A percentile compares a stretch with the other conserved stretches of the same genome.
Conservation (phyloP, 2,113 vertebrate genomes). For the Thunnus thynnus region DNA sequence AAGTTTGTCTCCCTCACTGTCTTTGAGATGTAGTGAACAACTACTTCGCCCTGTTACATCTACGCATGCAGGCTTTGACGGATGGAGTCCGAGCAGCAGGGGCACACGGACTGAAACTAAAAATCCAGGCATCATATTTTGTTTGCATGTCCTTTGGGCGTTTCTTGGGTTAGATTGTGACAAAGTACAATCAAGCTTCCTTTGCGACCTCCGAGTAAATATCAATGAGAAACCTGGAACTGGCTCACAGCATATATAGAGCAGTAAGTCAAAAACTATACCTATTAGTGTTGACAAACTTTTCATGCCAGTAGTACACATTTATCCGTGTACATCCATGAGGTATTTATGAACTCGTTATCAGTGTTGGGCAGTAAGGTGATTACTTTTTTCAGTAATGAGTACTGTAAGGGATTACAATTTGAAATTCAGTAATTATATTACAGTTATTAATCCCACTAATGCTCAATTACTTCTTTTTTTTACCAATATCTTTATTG, state of each 20-base stretch:
- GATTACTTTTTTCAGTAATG: too few relatives aligned
- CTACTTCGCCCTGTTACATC: not conserved
- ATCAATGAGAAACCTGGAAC: not conserved
- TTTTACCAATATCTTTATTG: too few relatives aligned
- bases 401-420: too few relatives aligned
- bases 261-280: not conserved
- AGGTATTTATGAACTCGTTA: not conserved
- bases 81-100: not conserved
- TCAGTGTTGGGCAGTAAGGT: too few relatives aligned
- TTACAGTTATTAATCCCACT: too few relatives aligned
- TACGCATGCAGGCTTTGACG: not conserved
- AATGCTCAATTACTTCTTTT: too few relatives aligned
- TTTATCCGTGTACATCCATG: not conserved
- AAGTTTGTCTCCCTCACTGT: not conserved
- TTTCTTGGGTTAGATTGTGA: not conserved
- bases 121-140: conserved; percentile 6
- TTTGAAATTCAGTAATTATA: too few relatives aligned
- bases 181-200: not conserved
- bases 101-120: not conserved
- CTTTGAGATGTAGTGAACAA: not conserved
- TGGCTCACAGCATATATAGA: not conserved
- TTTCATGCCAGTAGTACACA: not conserved
- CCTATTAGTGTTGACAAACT: not conserved
- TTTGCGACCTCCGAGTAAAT: conserved; percentile 2
- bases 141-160: conserved; percentile 14